These are phyloP conservation scores for Sebastes ruberrimus DNA, from an alignment of 2,797 vertebrate genomes.

Conservation along the genomic window DNA sequence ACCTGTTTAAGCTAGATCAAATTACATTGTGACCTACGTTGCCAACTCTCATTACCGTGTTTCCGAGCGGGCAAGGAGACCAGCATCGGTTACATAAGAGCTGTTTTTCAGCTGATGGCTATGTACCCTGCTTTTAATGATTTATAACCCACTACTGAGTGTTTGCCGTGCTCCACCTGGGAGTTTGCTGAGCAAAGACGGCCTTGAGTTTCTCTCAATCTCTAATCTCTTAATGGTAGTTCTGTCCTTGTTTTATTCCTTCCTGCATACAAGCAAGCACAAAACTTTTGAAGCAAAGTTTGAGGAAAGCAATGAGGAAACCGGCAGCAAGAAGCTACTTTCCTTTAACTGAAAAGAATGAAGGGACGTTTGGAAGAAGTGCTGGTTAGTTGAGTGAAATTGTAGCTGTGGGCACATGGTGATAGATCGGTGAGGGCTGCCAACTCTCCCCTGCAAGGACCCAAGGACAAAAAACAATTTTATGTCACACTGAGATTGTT, in stretches of 20 bases:
- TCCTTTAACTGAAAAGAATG: constrained; percentile 29
- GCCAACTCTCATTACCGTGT: constrained; percentile 37
- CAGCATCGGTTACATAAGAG: constrained; percentile 43
- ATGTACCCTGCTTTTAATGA: constrained; percentile 48
- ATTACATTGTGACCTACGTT: constrained; percentile 47
- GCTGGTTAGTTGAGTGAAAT: constrained; percentile 51
- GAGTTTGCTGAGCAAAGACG: constrained; percentile 1
- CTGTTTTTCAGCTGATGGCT: constrained; percentile 43
- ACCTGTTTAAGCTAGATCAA: constrained; percentile 21
- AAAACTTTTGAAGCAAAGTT: constrained; percentile 39
- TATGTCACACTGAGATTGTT: constrained; percentile 2
- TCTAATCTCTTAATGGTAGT: constrained; percentile 30
- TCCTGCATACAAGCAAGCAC: constrained; percentile 8
- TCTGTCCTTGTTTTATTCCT: constrained; percentile 24
- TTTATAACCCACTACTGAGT: constrained; percentile 28
- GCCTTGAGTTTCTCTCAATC: constrained; percentile 15
- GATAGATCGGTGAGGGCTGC: constrained; percentile 53
- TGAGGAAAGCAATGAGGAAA: not conserved
- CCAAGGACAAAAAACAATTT: constrained; percentile 35
- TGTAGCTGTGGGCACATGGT: constrained; percentile 55
- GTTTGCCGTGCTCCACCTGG: constrained; percentile 26
- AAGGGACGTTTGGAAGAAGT: not conserved
- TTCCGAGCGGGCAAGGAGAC: constrained; percentile 3
- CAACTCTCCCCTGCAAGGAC: constrained; percentile 17
- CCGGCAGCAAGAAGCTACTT: not conserved